These are phyloP conservation scores for Frieseomelitta varia DNA, from an alignment of 1,140 invertebrate genomes.

Conservation along the genomic window DNA sequence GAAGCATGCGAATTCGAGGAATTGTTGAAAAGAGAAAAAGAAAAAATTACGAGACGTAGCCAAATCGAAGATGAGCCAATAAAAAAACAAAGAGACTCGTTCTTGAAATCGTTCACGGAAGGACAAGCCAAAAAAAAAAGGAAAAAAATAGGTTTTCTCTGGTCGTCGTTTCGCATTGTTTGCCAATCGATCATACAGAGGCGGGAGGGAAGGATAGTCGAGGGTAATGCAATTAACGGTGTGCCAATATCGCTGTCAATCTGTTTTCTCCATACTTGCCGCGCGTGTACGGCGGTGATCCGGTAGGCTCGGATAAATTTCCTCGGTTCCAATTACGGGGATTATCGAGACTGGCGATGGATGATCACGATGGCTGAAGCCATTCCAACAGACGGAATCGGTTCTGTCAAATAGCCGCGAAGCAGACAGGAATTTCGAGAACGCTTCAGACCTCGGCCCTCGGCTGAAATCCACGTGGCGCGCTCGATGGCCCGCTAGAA, in stretches of 20 bases:
- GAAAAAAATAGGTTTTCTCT: background rate
- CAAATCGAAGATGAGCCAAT: too few relatives aligned
- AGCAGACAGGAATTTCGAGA: constrained; percentile 58
- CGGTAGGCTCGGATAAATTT: constrained; percentile 30
- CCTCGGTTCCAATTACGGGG: constrained; percentile 54
- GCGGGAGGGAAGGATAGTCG: background rate
- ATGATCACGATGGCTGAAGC: constrained; percentile 46
- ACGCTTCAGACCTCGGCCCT: constrained; percentile 9
- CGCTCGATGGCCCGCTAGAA: constrained; percentile 33
- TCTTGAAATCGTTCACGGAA: background rate
- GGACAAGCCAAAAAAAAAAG: background rate
- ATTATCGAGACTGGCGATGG: constrained; percentile 42
- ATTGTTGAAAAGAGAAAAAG: too few relatives aligned
- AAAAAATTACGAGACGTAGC: too few relatives aligned
- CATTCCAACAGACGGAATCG: constrained; percentile 40
- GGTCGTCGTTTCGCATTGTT: background rate
- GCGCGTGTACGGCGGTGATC: background rate
- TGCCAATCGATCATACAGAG: background rate
- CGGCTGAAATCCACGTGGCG: constrained; percentile 34
- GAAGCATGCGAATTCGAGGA: too few relatives aligned
- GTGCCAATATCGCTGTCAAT: constrained; percentile 27
- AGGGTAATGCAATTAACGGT: constrained; percentile 27
- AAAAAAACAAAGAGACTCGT: too few relatives aligned
- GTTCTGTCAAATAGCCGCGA: constrained; percentile 61
- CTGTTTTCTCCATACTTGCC: constrained; percentile 3